phyloP scores from a whole-genome alignment of 2,888 invertebrate species.

The Drosophila vallismaia region DNA sequence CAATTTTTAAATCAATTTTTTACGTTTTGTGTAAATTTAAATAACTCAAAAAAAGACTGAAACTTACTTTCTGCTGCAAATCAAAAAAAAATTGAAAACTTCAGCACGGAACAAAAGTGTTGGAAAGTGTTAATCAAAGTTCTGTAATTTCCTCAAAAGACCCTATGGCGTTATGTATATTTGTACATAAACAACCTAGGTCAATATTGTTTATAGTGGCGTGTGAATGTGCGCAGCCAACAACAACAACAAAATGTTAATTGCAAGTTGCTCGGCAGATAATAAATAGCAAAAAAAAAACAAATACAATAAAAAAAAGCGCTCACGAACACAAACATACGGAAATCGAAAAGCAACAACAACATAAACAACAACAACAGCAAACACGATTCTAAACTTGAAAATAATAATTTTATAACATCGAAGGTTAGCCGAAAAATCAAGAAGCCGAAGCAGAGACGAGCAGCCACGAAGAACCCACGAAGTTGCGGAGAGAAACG shows the following conservation, averaged over 20 bases:
- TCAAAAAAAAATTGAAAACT: conserved; percentile 23
- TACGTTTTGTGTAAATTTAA: conserved; percentile 36
- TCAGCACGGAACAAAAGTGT: too few relatives aligned
- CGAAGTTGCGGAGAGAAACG: not conserved
- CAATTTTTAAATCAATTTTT: conserved; percentile 63
- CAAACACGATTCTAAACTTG: conserved; percentile 60
- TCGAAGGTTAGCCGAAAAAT: conserved; percentile 40
- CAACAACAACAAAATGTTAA: conserved; percentile 34
- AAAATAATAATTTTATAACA: conserved; percentile 51
- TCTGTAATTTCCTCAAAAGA: conserved; percentile 2
- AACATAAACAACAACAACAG: conserved; percentile 7
- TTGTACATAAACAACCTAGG: conserved; percentile 77
- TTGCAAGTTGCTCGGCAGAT: conserved; percentile 36
- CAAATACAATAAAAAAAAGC: not conserved
- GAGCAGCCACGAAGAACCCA: not conserved
- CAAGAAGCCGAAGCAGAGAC: not conserved
- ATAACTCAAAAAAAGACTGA: conserved; percentile 60
- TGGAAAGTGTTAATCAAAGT: conserved; percentile 6
- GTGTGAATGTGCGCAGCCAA: conserved; percentile 68
- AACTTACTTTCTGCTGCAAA: conserved; percentile 25
- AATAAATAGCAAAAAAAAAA: conserved; percentile 34
- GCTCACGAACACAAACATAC: conserved; percentile 24
- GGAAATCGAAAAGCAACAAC: conserved; percentile 42
- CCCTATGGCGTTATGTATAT: conserved; percentile 8
- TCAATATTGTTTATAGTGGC: conserved; percentile 83